Evolutionary conservation across 1,140 invertebrate species (phyloP).

Genomic region (Drosophila takahashii): DNA sequence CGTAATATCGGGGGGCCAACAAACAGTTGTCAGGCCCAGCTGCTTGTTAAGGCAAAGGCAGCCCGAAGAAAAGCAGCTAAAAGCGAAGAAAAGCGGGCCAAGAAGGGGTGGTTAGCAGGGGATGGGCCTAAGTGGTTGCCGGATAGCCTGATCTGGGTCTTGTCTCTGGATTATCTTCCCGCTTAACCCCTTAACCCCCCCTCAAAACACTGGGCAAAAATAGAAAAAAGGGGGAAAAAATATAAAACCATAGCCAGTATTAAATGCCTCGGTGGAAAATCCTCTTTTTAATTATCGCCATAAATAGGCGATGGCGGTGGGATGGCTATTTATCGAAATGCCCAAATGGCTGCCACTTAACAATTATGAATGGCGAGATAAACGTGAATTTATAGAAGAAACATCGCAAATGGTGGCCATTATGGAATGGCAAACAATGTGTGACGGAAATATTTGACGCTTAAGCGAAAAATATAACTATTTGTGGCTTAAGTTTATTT

Average conservation of each 20-base stretch:
- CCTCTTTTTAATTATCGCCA: slow-evolving; percentile 34
- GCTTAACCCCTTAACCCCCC: slow-evolving; percentile 26
- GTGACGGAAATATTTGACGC: slow-evolving; percentile 2
- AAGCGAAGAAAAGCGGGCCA: slow-evolving; percentile 34
- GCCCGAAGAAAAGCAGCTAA: slow-evolving; percentile 1
- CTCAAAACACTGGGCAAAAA: slow-evolving; percentile 9
- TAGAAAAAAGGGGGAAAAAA: neutral
- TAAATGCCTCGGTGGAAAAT: slow-evolving; percentile 7
- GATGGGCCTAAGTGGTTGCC: slow-evolving; percentile 18
- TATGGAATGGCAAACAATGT: slow-evolving; percentile 5
- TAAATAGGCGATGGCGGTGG: slow-evolving; percentile 41
- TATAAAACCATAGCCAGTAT: neutral
- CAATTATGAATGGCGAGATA: slow-evolving; percentile 27
- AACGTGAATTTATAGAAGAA: slow-evolving; percentile 23
- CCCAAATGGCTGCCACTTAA: slow-evolving; percentile 36
- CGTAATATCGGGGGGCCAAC: slow-evolving; percentile 39
- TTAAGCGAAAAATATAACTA: neutral
- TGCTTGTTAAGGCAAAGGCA: slow-evolving; percentile 31
- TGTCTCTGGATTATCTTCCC: slow-evolving; percentile 35
- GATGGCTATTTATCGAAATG: slow-evolving; percentile 25
- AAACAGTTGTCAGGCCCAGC: slow-evolving; percentile 54
- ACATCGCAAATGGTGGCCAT: slow-evolving; percentile 25
- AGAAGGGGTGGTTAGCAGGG: neutral
- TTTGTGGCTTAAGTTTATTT: neutral
- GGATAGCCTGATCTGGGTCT: slow-evolving; percentile 36